phyloP scores from a whole-genome alignment of 2,888 invertebrate genomes.

The Digitonthophagus gazella region DNA sequence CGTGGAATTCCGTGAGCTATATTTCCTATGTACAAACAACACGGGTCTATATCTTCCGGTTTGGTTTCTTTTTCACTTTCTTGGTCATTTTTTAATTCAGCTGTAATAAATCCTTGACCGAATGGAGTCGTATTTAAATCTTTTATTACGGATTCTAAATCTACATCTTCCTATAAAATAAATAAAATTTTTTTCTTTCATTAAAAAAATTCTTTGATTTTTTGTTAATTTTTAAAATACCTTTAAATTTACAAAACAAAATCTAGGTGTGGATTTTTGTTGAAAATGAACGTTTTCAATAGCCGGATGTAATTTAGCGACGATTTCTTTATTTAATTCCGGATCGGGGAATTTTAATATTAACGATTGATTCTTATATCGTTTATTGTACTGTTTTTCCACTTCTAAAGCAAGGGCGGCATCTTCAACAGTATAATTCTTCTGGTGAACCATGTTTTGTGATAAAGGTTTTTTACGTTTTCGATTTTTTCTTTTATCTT shows the following conservation, averaged over 20 bases:
- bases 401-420: neutral
- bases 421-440: neutral
- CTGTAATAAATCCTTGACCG: slow-evolving; percentile 4
- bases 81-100: slow-evolving; percentile 1
- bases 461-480: neutral
- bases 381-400: slow-evolving; percentile 4
- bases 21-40: slow-evolving; percentile 2
- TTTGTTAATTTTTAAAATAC: neutral
- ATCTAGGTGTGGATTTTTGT: slow-evolving; percentile 5
- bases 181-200: neutral
- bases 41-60: neutral
- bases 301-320: neutral
- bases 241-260: slow-evolving; percentile 5
- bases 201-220: neutral
- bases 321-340: slow-evolving; percentile 1
- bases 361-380: neutral
- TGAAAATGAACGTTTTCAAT: slow-evolving; percentile 10
- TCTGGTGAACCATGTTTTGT: neutral
- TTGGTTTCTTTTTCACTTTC: slow-evolving; percentile 7
- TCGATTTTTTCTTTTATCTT: slow-evolving; percentile 12
- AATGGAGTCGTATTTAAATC: slow-evolving; percentile 6
- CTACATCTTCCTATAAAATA: neutral
- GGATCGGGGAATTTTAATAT: slow-evolving; percentile 10
- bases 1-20: neutral
- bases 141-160: slow-evolving; percentile 1